A percentile compares a stretch with the other conserved stretches of the same genome.
Evolutionary conservation across 2,797 vertebrate species (phyloP).

Genomic region (Microctenopoma lineatum): DNA sequence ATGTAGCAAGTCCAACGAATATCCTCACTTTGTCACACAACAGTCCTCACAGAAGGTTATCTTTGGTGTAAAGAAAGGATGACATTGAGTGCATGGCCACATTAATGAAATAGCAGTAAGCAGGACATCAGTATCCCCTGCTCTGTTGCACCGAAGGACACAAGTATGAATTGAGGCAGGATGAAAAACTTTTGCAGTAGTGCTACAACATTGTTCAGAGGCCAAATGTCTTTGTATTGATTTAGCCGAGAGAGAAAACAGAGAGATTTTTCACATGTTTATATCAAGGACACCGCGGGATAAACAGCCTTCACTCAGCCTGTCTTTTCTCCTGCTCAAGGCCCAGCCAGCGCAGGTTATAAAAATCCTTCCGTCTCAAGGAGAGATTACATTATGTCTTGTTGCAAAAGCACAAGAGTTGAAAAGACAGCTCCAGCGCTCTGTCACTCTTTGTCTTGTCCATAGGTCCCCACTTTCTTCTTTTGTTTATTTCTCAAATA

Average conservation of each 20-base stretch:
- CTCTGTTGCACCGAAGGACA: slow-evolving; percentile 64
- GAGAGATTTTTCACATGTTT: slow-evolving; percentile 83
- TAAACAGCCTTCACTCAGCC: slow-evolving; percentile 81
- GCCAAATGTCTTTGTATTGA: slow-evolving; percentile 80
- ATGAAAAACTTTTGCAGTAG: slow-evolving; percentile 73
- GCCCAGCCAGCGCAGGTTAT: slow-evolving; percentile 77
- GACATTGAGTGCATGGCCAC: slow-evolving; percentile 53
- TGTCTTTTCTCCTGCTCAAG: slow-evolving; percentile 78
- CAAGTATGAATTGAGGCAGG: slow-evolving; percentile 60
- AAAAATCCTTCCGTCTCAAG: slow-evolving; percentile 81
- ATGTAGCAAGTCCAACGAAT: slow-evolving; percentile 2
- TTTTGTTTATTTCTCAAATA: slow-evolving; percentile 54
- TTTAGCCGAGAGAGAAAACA: slow-evolving; percentile 75
- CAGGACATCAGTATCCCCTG: slow-evolving; percentile 48
- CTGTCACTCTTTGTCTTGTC: slow-evolving; percentile 57
- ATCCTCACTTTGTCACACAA: background rate
- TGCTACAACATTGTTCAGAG: slow-evolving; percentile 72
- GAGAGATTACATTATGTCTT: slow-evolving; percentile 83
- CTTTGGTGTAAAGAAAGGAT: slow-evolving; percentile 57
- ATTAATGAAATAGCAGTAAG: slow-evolving; percentile 58
- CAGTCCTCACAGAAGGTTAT: slow-evolving; percentile 31
- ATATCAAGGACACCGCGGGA: slow-evolving; percentile 80
- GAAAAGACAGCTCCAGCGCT: slow-evolving; percentile 62
- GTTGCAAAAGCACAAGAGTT: slow-evolving; percentile 73
- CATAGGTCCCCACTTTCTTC: slow-evolving; percentile 31